Evolutionary conservation across 2,113 vertebrate species (phyloP).

Genomic region (Meles meles): DNA sequence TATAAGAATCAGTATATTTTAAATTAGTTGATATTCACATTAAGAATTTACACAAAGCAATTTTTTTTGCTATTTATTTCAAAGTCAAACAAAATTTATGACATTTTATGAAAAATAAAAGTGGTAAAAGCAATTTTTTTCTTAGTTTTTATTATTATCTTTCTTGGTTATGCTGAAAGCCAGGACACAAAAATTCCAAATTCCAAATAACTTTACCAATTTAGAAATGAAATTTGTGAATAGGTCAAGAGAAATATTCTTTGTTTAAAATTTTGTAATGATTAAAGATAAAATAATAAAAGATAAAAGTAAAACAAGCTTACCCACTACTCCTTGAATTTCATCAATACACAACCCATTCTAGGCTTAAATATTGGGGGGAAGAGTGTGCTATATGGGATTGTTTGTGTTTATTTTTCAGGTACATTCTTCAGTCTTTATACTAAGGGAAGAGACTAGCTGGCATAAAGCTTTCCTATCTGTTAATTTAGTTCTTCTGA

Average conservation of each 20-base stretch:
- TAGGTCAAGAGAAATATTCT: background rate
- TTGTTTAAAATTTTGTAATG: constrained; percentile 11
- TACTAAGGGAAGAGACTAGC: background rate
- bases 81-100: background rate
- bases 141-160: background rate
- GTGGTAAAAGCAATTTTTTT: background rate
- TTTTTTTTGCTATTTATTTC: constrained; percentile 34
- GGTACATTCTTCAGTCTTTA: background rate
- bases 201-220: background rate
- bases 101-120: background rate
- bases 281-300: background rate
- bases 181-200: background rate
- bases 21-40: background rate
- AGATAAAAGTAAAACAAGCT: background rate
- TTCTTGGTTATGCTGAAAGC: background rate
- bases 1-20: background rate
- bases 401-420: background rate
- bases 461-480: background rate
- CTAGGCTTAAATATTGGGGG: background rate
- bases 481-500: background rate
- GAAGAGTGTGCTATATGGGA: background rate
- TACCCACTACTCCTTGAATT: background rate
- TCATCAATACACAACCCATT: background rate
- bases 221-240: constrained; percentile 10
- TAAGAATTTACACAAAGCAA: background rate